phyloP scores from a whole-genome alignment of 2,888 invertebrate species.

The Metopia argyrocephala region DNA sequence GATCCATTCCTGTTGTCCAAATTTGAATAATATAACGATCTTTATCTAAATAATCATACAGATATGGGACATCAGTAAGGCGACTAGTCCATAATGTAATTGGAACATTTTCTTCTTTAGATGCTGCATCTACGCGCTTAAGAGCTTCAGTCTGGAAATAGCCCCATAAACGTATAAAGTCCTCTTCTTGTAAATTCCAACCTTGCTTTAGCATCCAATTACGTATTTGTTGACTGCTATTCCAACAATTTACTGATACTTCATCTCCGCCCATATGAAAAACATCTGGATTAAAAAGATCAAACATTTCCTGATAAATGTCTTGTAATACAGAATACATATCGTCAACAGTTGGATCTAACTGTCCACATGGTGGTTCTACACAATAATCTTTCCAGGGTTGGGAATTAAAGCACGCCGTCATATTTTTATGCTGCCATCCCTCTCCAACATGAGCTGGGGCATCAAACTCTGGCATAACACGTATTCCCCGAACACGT shows the following conservation, averaged over 20 bases:
- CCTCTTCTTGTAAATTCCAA: conserved; percentile 81
- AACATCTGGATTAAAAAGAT: conserved; percentile 81
- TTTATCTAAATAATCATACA: conserved; percentile 84
- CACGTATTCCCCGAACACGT: conserved; percentile 87
- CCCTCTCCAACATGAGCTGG: conserved; percentile 94
- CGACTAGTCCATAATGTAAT: conserved; percentile 90
- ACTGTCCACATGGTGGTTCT: conserved; percentile 91
- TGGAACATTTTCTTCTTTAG: conserved; percentile 80
- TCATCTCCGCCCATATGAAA: conserved; percentile 96
- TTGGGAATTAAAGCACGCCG: conserved; percentile 86
- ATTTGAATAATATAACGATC: conserved; percentile 88
- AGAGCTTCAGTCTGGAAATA: conserved; percentile 83
- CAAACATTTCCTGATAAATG: conserved; percentile 87
- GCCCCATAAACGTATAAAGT: conserved; percentile 86
- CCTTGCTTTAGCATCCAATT: conserved; percentile 84
- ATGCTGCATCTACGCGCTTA: conserved; percentile 72
- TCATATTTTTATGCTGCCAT: conserved; percentile 86
- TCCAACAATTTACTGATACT: conserved; percentile 86
- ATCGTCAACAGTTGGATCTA: conserved; percentile 85
- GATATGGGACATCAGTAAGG: conserved; percentile 83
- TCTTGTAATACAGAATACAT: conserved; percentile 85
- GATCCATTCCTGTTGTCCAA: conserved; percentile 86
- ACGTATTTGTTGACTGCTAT: conserved; percentile 83
- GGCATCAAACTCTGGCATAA: conserved; percentile 94
- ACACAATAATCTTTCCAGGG: conserved; percentile 85